Conservation (phyloP, 2,888 invertebrate species). For the Cataglyphis livida region DNA sequence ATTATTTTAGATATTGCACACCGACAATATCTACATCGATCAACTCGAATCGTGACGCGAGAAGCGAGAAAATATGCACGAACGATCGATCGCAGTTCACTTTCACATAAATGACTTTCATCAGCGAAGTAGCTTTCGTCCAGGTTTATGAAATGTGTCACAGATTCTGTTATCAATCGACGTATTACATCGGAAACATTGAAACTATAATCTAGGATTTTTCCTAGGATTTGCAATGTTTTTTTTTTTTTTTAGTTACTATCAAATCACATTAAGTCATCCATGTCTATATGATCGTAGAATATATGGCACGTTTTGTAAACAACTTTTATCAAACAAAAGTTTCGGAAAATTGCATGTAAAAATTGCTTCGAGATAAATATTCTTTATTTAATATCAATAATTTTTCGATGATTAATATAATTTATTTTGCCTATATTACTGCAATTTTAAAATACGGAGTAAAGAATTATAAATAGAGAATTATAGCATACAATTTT, state of each 20-base stretch:
- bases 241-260: constrained; percentile 40
- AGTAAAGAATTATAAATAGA: not conserved
- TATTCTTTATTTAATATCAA: not conserved
- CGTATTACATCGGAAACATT: constrained; percentile 40
- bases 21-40: constrained; percentile 15
- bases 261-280: constrained; percentile 42
- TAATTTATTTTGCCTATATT: not conserved
- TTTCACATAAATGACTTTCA: constrained; percentile 37
- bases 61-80: constrained; percentile 22
- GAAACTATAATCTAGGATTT: constrained; percentile 43
- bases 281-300: constrained; percentile 42
- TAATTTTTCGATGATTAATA: not conserved
- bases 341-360: constrained; percentile 32
- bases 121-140: constrained; percentile 33
- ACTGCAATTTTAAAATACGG: not conserved
- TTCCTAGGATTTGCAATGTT: constrained; percentile 29
- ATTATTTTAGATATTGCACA: not conserved
- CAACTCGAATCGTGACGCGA: constrained; percentile 20
- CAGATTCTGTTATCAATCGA: constrained; percentile 47
- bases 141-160: constrained; percentile 44
- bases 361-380: constrained; percentile 23
- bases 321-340: constrained; percentile 27
- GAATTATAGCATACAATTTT: constrained; percentile 21
- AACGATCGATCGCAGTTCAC: constrained; percentile 38
- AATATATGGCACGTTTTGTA: constrained; percentile 34